Evolutionary conservation across 2,888 invertebrate genomes (phyloP).

Genomic region (Parelbella ahira): DNA sequence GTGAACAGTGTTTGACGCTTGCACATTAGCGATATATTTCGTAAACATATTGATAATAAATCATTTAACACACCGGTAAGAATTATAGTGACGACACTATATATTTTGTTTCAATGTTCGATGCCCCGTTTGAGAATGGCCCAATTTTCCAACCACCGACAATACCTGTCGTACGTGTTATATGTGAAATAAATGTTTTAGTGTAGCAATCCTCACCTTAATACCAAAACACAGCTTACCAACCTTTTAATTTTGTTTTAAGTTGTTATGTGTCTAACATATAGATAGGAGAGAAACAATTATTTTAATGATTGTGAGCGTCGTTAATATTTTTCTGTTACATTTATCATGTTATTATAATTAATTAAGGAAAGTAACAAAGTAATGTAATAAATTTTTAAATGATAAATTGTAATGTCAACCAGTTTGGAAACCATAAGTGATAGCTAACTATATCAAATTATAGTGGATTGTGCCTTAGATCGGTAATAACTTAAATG

Average conservation of each 20-base stretch:
- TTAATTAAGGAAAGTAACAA: conserved; percentile 52
- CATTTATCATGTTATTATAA: conserved; percentile 64
- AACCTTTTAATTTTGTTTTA: conserved; percentile 74
- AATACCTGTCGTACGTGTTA: conserved; percentile 1
- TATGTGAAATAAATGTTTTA: conserved; percentile 41
- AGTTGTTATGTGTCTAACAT: conserved; percentile 71
- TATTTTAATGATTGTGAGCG: conserved; percentile 55
- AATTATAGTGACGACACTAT: too few species aligned
- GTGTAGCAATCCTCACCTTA: conserved; percentile 75
- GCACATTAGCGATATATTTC: too few species aligned
- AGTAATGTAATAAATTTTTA: conserved; percentile 55
- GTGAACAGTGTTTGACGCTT: too few species aligned
- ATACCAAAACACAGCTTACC: conserved; percentile 81
- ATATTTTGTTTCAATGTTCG: too few species aligned
- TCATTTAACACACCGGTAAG: too few species aligned
- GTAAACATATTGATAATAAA: too few species aligned
- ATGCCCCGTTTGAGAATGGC: too few species aligned
- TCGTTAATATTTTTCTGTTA: conserved; percentile 75
- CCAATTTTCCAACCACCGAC: too few species aligned
- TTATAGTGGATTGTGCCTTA: conserved; percentile 75
- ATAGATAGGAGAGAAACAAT: conserved; percentile 70
- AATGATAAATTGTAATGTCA: conserved; percentile 57
- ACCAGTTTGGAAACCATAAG: conserved; percentile 58
- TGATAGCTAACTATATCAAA: conserved; percentile 66
- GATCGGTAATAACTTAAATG: conserved; percentile 54